Base-by-base conservation (phyloP, 2,797 vertebrate genomes). In the Poecilia velifera region DNA sequence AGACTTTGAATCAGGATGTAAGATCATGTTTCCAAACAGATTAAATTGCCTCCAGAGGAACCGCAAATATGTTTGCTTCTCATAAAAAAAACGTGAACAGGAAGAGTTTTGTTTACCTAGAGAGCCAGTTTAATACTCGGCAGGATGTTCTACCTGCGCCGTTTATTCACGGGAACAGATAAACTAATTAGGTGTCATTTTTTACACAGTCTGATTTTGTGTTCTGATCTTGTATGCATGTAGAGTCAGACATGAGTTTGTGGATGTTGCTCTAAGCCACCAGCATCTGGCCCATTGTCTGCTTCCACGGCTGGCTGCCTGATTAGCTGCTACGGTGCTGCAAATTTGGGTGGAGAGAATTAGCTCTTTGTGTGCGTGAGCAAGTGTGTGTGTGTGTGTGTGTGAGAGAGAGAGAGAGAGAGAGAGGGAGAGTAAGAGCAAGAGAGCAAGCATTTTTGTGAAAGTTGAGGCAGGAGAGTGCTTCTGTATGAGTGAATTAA, bases 271-370 rank as follows among this genome's bases (percentile, higher is more conserved):
- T 88, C 78, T 85, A 79, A 93, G 90, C 93, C 88, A 86, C 78
- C 85, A 91, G 89, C 93, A 94, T 93, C 92, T 93, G 94, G 91
- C 85, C 90, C 74, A 89, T 92, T 93, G 92, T 94, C 88, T 92
- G 86, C 77, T 73, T 80, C 86, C 87, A 88, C 82, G 89, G 89
- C 87, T 90, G 90, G 90, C 85, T 93, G 91, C 87, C 86, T 91
- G 90, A 94, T 94, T 91, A 93, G 92, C 91, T 85, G 87, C 88
- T 76, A 87, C 70, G 82, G 75, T 85, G 82, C 71, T 74, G 86
- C 85, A 88, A 86, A 82, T 82, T 82, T 80, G 88, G 55, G 82
- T 82, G 72, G 72, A 73, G 74, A 87, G 76, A 90, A 90, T 88
- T 86, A 91, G 59, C 79, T 81, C 0, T 76, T 74, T 62, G 84